Evolutionary conservation across 2,888 invertebrate genomes (phyloP), one percentile per base, ranked within the genome.

Genomic region (Dasypolia templi): DNA sequence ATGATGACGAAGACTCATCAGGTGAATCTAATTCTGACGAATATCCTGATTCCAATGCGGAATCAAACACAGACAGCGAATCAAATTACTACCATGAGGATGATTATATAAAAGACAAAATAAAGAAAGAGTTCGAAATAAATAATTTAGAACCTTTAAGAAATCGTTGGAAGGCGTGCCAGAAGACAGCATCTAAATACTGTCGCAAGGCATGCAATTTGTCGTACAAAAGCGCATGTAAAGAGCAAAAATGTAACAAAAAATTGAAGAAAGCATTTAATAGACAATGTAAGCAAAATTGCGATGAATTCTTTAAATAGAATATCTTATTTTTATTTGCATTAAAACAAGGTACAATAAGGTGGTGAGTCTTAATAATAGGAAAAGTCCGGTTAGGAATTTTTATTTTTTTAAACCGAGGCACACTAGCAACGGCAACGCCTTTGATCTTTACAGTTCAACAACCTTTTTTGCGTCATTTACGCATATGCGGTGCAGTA

Each of bases 231-330:
- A 67, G 67, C 0, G 63, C 83, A 0, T 83, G 83, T 29, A 22
- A 19, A 0, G 14, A 29, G 3, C 1, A 22, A 0, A 6, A 4
- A 2, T 83, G 83, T 42, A 72, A 42, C 12, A 51, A 0, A 0
- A 72, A n/a, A 29, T 49, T 83, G 0, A 77, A 75, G 44, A 75
- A 7, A 26, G 0, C 9, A 12, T 35, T 91, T 2, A 93, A 88
- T 71, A 90, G 81, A 35, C 79, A 88, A 51, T 94, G 94, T 65
- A 90, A 89, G 53, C 74, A 32, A 0, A 81, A 81, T 42, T 94
- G 94, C 68, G 87, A 1, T 2, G 53, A 70, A 0, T 53, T 22
- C 32, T 70, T 70, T 70, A 19, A n/a, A 19, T 42, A 42, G 61
- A 42, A 17, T 59, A 58, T 35, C 3, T 29, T 14, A 14, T 22